Base-by-base conservation (phyloP, 1,140 invertebrate species). In the Conopomorpha cramerella region DNA sequence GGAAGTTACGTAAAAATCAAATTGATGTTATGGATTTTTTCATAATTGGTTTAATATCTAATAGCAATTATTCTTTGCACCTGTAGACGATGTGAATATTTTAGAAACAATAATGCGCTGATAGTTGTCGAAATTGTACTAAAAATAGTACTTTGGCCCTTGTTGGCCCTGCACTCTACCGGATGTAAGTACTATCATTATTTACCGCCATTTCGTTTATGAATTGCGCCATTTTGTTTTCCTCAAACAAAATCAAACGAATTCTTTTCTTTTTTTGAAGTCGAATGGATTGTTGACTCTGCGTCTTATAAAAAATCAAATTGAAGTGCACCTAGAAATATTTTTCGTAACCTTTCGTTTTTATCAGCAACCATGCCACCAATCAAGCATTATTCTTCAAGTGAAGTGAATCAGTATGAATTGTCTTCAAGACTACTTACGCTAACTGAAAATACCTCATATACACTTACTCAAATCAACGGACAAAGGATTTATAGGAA, bases 331-430 rank as follows among this genome's bases (percentile, higher is more conserved):
- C 37, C 34, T 50, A 44, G 39, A 43, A 30, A 41, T 46, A 50
- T 49, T 52, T 52, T 60, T 51, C 51, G 40, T 30, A 36, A 26
- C 36, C 12, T 41, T 46, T 38, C 51, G 46, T 60, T 65, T 55
- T 57, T 64, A 30, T 49, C 45, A 38, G 43, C 45, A 44, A 53
- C 54, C 54, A 74, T 71, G 66, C 65, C 65, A 45, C 67, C 61
- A 43, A 48, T 64, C 51, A 71, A 67, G 54, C 55, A 74, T 61
- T 70, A 64, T 53, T 61, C 65, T 17, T 60, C 59, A 49, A 72
- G 63, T 74, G 67, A 72, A 68, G 67, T 76, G 43, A 72, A 76
- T 72, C 65, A 72, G 41, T 64, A 66, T 59, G 70, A 76, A 68
- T 70, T 76, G 54, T 70, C 65, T 33, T 58, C 70, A 39, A 66